A percentile compares a stretch with the other conserved stretches of the same genome.
Evolutionary conservation across 2,113 vertebrate genomes (phyloP).

Genomic region (Dasyurus viverrinus): DNA sequence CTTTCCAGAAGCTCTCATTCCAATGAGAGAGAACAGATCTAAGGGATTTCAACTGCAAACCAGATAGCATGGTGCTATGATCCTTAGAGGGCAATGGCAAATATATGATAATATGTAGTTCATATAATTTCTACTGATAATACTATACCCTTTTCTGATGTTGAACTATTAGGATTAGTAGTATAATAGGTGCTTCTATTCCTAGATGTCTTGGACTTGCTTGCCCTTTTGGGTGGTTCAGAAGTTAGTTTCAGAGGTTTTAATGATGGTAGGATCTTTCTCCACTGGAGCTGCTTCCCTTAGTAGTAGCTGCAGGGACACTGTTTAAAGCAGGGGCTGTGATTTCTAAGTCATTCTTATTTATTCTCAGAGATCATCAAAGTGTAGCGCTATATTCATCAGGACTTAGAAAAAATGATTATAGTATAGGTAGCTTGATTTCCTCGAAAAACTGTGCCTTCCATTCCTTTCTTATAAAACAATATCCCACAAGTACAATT

Average conservation of each 20-base stretch:
- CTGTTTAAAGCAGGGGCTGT: not conserved
- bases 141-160: not conserved
- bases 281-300: not conserved
- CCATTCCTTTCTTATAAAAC: not conserved
- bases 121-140: not conserved
- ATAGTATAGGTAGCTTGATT: not conserved
- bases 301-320: not conserved
- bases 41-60: not conserved
- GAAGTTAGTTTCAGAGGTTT: not conserved
- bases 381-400: not conserved
- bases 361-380: not conserved
- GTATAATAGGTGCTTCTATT: not conserved
- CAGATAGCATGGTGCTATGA: not conserved
- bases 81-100: not conserved
- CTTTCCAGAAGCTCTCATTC: not conserved
- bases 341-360: not conserved
- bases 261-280: not conserved
- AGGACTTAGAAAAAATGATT: not conserved
- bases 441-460: not conserved
- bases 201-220: not conserved
- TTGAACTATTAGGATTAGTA: not conserved
- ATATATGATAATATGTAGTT: not conserved
- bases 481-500: not conserved
- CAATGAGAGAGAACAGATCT: not conserved
- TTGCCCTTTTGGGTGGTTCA: not conserved